phyloP scores from a whole-genome alignment of 1,140 invertebrate species.

The Thalassaphorura encarpata region DNA sequence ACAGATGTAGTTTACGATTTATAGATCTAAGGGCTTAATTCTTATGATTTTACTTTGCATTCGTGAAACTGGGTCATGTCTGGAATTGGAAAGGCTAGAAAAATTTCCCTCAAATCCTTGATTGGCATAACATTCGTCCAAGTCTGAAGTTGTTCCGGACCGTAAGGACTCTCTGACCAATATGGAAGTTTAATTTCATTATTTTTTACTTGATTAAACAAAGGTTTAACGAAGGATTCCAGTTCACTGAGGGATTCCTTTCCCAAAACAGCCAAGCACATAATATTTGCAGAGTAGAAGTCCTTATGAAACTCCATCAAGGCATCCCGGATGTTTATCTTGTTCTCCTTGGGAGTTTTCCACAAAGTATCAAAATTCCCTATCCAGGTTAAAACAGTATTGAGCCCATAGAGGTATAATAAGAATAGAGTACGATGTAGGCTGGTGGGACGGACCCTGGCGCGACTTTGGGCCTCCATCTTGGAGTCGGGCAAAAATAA shows the following conservation, averaged over 20 bases:
- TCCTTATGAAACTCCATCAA: constrained; percentile 79
- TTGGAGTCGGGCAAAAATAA: too few relatives aligned
- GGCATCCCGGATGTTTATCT: constrained; percentile 70
- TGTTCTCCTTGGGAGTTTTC: constrained; percentile 64
- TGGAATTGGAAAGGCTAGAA: constrained; percentile 77
- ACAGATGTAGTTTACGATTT: too few relatives aligned
- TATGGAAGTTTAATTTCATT: constrained; percentile 56
- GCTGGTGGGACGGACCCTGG: too few relatives aligned
- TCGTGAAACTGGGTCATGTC: constrained; percentile 67
- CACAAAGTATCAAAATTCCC: constrained; percentile 71
- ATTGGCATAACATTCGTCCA: constrained; percentile 70
- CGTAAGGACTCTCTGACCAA: constrained; percentile 74
- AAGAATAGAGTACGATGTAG: too few relatives aligned
- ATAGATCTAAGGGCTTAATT: not conserved
- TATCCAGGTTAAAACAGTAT: constrained; percentile 35
- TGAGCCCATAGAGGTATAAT: not conserved
- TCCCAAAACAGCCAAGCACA: constrained; percentile 76
- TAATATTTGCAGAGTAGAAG: constrained; percentile 91
- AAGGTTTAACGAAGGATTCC: constrained; percentile 59
- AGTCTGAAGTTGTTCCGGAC: constrained; percentile 52
- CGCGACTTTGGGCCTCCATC: too few relatives aligned
- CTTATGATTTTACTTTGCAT: constrained; percentile 50
- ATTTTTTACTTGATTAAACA: constrained; percentile 70
- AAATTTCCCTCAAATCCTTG: constrained; percentile 75
- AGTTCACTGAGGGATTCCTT: constrained; percentile 78